Evolutionary conservation across 2,888 invertebrate species (phyloP).

Genomic region (Cacoxenus indagator): DNA sequence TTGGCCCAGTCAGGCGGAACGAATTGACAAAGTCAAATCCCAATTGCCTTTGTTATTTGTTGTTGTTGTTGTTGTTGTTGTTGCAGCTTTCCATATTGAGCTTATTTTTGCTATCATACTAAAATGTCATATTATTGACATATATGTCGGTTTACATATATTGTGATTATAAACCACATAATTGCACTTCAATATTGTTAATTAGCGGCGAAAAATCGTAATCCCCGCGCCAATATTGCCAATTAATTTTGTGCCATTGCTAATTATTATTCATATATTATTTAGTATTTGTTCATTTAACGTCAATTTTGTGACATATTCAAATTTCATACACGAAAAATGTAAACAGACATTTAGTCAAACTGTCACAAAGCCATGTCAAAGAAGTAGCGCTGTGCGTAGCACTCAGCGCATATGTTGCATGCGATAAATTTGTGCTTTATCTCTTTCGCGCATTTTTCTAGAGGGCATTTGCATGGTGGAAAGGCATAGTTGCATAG

Average conservation of each 20-base stretch:
- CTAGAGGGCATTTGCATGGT: neutral
- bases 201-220: constrained; percentile 27
- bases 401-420: no score
- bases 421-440: no score
- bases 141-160: constrained; percentile 17
- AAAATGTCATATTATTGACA: neutral
- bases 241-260: neutral
- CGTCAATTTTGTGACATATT: no score
- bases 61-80: constrained; percentile 2
- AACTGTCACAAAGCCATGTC: no score
- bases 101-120: constrained; percentile 4
- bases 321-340: no score
- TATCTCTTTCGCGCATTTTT: no score
- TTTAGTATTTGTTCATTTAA: neutral
- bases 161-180: constrained; percentile 22
- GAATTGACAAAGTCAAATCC: neutral
- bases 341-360: no score
- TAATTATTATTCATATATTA: neutral
- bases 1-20: constrained; percentile 6
- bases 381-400: no score
- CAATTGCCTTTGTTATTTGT: constrained; percentile 1
- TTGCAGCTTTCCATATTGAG: no score
- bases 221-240: neutral
- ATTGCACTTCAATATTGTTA: constrained; percentile 36
- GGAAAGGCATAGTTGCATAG: constrained; percentile 23